Evolutionary conservation across 1,140 invertebrate genomes (phyloP).

Genomic region (Caenorhabditis briggsae): DNA sequence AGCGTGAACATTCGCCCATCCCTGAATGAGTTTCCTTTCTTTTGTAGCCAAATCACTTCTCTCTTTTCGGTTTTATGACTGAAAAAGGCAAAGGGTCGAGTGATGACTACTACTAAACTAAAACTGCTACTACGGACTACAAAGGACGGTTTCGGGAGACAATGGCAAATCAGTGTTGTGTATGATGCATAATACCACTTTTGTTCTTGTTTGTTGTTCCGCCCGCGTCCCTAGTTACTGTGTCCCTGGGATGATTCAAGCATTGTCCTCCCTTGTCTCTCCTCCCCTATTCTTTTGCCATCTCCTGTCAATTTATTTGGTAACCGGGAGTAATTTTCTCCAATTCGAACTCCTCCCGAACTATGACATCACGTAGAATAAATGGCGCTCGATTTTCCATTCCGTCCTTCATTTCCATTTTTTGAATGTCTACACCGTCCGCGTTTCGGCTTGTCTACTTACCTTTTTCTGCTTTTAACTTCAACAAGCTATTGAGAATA

Average conservation of each 20-base stretch:
- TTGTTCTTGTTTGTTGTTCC: slow-evolving; percentile 56
- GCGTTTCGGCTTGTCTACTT: too few relatives aligned
- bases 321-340: slow-evolving; percentile 20
- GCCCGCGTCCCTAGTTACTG: slow-evolving; percentile 4
- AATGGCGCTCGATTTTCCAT: slow-evolving; percentile 20
- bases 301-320: slow-evolving; percentile 3
- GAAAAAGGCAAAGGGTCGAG: slow-evolving; percentile 46
- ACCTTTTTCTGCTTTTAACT: not conserved
- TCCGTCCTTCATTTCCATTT: slow-evolving; percentile 55
- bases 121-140: slow-evolving; percentile 27
- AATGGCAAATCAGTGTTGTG: slow-evolving; percentile 48
- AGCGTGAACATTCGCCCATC: not conserved
- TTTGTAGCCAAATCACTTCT: slow-evolving; percentile 16
- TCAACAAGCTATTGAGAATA: slow-evolving; percentile 12
- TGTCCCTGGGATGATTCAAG: slow-evolving; percentile 47
- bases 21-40: slow-evolving; percentile 39
- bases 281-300: not conserved
- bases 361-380: slow-evolving; percentile 46
- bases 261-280: slow-evolving; percentile 5
- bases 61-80: not conserved
- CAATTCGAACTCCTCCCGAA: slow-evolving; percentile 41
- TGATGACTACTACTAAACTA: not conserved
- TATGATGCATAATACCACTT: slow-evolving; percentile 16
- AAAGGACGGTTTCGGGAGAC: slow-evolving; percentile 52
- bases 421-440: slow-evolving; percentile 5